Percentiles rank a stretch among this genome's conserved stretches.
Conservation (phyloP, 2,888 invertebrate species). For the Caenorhabditis afra region DNA sequence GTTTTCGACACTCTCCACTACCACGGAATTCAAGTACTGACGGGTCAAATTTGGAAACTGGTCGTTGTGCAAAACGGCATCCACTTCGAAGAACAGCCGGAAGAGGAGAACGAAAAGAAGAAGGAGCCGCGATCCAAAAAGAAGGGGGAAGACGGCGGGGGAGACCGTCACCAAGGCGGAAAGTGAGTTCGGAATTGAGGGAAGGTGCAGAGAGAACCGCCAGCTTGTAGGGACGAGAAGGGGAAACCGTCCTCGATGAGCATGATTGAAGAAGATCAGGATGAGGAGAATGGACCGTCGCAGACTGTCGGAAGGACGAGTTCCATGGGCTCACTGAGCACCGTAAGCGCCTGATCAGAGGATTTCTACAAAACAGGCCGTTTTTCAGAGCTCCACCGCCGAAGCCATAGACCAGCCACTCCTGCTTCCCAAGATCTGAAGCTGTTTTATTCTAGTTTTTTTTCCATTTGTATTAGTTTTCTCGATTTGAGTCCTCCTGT, state of each 20-base stretch:
- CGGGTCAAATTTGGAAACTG: constrained; percentile 7
- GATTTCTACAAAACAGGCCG: not conserved
- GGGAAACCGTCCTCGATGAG: too few species aligned
- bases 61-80: constrained; percentile 9
- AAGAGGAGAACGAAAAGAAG: not conserved
- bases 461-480: not conserved
- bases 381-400: too few species aligned
- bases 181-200: constrained; percentile 7
- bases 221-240: too few species aligned
- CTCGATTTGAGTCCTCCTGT: not conserved
- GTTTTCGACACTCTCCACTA: constrained; percentile 17
- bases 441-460: not conserved
- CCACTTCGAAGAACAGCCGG: not conserved
- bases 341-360: not conserved
- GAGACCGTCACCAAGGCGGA: constrained; percentile 25
- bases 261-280: too few species aligned
- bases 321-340: too few species aligned
- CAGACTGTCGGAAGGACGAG: not conserved
- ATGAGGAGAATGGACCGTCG: too few species aligned
- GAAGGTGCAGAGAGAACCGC: not conserved
- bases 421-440: too few species aligned
- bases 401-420: too few species aligned
- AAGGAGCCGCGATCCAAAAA: not conserved
- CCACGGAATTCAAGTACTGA: constrained; percentile 4
- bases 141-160: constrained; percentile 19